A percentile compares a stretch with the other conserved stretches of the same genome.
These are phyloP conservation scores for Parus major DNA, from an alignment of 2,113 vertebrate genomes.

Conservation along the genomic window DNA sequence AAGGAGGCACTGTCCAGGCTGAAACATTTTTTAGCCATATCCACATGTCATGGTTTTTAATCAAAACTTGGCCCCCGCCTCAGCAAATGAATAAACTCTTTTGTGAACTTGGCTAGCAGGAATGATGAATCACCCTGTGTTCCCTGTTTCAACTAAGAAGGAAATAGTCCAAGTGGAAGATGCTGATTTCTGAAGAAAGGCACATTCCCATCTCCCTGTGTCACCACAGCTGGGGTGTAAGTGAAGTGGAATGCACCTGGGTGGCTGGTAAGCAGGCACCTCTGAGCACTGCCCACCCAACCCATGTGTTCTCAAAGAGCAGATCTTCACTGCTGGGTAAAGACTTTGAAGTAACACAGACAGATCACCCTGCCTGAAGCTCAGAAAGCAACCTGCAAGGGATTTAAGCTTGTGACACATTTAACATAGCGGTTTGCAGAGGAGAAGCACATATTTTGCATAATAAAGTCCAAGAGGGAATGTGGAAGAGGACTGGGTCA, in stretches of 20 bases:
- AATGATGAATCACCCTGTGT: neutral
- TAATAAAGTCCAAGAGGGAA: neutral
- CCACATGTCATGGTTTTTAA: neutral
- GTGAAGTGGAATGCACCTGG: neutral
- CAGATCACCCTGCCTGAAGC: neutral
- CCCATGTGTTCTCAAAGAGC: fast-evolving
- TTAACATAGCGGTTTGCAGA: neutral
- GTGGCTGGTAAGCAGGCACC: neutral
- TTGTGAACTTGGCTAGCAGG: neutral
- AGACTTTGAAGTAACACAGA: neutral
- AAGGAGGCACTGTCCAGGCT: neutral
- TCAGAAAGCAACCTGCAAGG: neutral
- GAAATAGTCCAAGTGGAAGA: neutral
- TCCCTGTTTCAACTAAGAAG: neutral
- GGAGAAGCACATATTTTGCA: neutral
- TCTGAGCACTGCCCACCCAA: neutral
- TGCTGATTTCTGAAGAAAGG: neutral
- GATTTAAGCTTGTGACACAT: neutral
- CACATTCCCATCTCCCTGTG: neutral
- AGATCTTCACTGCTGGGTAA: neutral
- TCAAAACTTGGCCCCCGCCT: neutral
- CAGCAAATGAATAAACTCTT: slow-evolving; percentile 1
- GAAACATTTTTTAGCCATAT: neutral
- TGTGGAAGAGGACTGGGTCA: neutral
- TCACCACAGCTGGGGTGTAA: neutral